Base-by-base conservation (phyloP, 1,140 invertebrate genomes). In the Aphelinus certus region DNA sequence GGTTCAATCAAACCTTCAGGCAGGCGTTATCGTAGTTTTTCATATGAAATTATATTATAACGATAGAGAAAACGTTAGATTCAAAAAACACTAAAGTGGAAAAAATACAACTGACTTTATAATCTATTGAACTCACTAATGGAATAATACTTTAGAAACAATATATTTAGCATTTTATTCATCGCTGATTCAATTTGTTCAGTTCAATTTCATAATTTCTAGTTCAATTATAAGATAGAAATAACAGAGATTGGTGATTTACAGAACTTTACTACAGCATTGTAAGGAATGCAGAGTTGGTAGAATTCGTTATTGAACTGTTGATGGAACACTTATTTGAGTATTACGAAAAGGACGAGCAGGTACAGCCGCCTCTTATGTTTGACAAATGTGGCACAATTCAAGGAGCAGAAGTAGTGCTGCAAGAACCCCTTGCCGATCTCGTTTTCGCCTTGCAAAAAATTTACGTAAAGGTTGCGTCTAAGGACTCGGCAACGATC, bases 261-360 rank as follows among this genome's bases (percentile, higher is more conserved):
- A 48, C n/a, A 75, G 73, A 72, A 56, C 77, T 90, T 10, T 88
- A 88, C 63, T 83, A 87, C 2, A 86, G 86, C 10, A 82, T 88
- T 0, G 78, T 77, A 53, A 85, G 84, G 26, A 91, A 91, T 80
- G 75, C 81, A 9, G 84, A 84, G 1, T 76, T 91, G 2, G 81
- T 87, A 6, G 88, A 89, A 55, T 75, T 84, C 2, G 79, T 90
- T 3, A 72, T 89, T 26, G 89, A 90, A 60, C 81, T 90, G 73
- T 74, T 91, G 4, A 67, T 89, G n/a, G 86, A 88, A 0, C 89
- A 90, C 55, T 84, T 91, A 1, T 82, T 77, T 51, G 83, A 85
- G 2, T 91, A 88, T 65, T 80, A 89, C 1, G 82, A 88, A 70
- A 76, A 83, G 0, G 84, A 87, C 7, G 82, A 86, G 61, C 76